Conservation (phyloP, 2,888 invertebrate species). For the Parasteatoda lunata region DNA sequence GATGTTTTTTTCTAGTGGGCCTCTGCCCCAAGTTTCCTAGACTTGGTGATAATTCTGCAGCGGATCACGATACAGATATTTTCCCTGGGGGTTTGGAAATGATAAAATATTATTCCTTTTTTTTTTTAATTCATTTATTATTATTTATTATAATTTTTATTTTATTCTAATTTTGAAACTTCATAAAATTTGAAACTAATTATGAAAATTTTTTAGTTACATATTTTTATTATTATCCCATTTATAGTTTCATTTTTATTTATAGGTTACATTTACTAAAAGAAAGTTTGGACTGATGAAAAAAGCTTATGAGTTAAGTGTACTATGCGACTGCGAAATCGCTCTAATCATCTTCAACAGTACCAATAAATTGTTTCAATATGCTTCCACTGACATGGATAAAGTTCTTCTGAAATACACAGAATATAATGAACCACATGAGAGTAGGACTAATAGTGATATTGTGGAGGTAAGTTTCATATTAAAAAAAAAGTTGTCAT, state of each 20-base stretch:
- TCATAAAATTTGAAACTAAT: background rate
- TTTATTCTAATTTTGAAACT: too few relatives aligned
- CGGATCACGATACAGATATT: too few relatives aligned
- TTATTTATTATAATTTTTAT: too few relatives aligned
- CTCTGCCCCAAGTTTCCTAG: too few relatives aligned
- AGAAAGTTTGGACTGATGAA: constrained; percentile 99
- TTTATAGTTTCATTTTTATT: constrained; percentile 57
- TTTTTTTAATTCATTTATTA: too few relatives aligned
- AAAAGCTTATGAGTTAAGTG: constrained; percentile 99
- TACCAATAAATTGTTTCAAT: constrained; percentile 93
- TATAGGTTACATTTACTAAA: constrained; percentile 99
- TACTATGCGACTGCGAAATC: constrained; percentile 99
- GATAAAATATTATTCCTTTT: too few relatives aligned
- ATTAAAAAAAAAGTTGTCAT: background rate
- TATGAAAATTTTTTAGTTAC: background rate
- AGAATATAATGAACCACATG: constrained; percentile 99
- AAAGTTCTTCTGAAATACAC: constrained; percentile 99
- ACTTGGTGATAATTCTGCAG: too few relatives aligned
- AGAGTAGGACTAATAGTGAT: constrained; percentile 99
- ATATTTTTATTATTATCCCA: background rate
- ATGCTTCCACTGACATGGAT: constrained; percentile 99
- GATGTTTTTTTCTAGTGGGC: too few relatives aligned
- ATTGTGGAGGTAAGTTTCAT: constrained; percentile 89
- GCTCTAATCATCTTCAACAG: constrained; percentile 99
- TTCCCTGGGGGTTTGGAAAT: too few relatives aligned